Conservation (phyloP, 2,888 invertebrate species). For the Flabesymbios commensalis region DNA sequence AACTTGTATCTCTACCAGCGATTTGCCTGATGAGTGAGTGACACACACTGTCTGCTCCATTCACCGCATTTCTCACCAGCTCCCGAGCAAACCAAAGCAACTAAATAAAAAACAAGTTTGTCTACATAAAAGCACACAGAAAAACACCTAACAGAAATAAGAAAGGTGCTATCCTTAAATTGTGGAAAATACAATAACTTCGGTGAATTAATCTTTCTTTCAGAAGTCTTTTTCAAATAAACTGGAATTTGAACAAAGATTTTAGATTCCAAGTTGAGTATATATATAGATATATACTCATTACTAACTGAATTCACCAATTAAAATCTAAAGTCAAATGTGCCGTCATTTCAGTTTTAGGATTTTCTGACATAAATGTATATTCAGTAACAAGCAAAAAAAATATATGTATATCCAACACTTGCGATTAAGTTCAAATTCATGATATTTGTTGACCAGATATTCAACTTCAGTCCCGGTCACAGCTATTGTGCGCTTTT, state of each 20-base stretch:
- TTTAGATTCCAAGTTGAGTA: neutral
- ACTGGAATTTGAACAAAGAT: neutral
- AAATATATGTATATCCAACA: too few species aligned
- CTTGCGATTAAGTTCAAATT: too few species aligned
- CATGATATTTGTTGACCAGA: too few species aligned
- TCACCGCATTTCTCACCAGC: constrained; percentile 87
- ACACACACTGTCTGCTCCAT: constrained; percentile 84
- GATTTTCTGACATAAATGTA: too few species aligned
- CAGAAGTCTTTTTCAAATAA: neutral
- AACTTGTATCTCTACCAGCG: constrained; percentile 70
- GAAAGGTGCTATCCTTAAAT: neutral
- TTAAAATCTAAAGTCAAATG: too few species aligned
- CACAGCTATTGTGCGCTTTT: too few species aligned
- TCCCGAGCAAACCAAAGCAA: constrained; percentile 88
- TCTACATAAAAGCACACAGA: neutral
- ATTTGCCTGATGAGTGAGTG: constrained; percentile 91
- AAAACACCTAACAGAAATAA: neutral
- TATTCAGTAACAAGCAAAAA: too few species aligned
- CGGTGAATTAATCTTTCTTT: neutral
- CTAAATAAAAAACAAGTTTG: constrained; percentile 63
- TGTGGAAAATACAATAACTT: neutral
- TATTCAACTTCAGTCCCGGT: too few species aligned
- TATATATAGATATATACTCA: too few species aligned
- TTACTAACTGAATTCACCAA: too few species aligned
- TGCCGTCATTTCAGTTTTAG: too few species aligned